phyloP scores from a whole-genome alignment of 2,797 vertebrate genomes.

The Echeneis naucrates region DNA sequence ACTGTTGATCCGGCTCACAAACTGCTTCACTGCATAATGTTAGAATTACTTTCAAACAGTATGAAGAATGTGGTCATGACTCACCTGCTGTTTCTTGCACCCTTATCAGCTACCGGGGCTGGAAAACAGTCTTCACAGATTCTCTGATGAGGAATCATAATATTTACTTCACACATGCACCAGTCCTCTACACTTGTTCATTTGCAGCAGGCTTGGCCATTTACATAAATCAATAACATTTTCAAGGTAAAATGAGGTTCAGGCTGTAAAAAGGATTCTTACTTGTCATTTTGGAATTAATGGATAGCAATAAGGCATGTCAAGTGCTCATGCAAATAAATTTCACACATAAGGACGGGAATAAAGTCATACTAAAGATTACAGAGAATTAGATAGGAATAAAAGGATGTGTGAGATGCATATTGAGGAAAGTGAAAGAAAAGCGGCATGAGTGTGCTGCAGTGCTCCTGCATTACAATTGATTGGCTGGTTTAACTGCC shows the following conservation, averaged over 20 bases:
- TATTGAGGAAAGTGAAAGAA: conserved; percentile 54
- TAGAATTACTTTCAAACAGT: conserved; percentile 5
- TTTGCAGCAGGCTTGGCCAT: conserved; percentile 43
- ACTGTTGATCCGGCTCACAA: conserved; percentile 19
- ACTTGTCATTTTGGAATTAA: conserved; percentile 38
- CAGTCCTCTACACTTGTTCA: conserved; percentile 36
- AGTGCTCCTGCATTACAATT: conserved; percentile 76
- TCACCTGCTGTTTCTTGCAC: not conserved
- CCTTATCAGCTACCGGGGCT: conserved; percentile 3
- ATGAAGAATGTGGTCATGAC: not conserved
- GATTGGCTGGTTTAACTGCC: conserved; percentile 75
- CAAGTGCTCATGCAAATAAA: conserved; percentile 36
- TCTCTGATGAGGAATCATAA: conserved; percentile 28
- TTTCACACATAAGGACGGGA: conserved; percentile 18
- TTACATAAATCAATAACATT: conserved; percentile 61
- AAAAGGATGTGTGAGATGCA: conserved; percentile 47
- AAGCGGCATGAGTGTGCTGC: conserved; percentile 66
- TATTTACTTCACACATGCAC: conserved; percentile 21
- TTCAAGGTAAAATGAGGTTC: conserved; percentile 30
- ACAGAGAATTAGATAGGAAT: conserved; percentile 40
- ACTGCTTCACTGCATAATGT: too few species aligned
- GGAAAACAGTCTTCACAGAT: conserved; percentile 12
- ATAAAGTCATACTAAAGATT: conserved; percentile 54
- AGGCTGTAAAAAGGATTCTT: conserved; percentile 37
- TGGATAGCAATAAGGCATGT: conserved; percentile 45